phyloP scores from a whole-genome alignment of 2,113 vertebrate species.

The Mesembrinibis cayennensis region DNA sequence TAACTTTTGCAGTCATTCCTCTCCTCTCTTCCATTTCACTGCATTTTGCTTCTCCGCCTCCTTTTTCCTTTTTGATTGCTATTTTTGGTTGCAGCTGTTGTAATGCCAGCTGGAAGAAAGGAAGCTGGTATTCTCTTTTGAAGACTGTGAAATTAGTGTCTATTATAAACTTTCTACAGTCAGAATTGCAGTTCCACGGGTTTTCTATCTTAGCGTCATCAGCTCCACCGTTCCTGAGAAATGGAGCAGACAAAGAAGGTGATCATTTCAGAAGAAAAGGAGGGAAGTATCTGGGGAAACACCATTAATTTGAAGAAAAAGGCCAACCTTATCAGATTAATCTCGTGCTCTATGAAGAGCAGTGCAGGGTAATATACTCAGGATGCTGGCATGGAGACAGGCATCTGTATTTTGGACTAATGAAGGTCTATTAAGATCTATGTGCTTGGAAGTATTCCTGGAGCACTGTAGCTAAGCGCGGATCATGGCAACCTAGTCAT shows the following conservation, averaged over 20 bases:
- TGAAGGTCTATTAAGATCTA: conserved; percentile 46
- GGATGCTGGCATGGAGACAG: conserved; percentile 38
- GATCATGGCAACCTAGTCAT: not conserved
- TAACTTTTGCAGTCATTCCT: not conserved
- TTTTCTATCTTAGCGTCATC: not conserved
- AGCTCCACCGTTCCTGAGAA: not conserved
- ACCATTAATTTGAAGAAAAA: not conserved
- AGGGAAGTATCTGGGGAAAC: not conserved
- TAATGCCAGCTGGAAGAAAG: not conserved
- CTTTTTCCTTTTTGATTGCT: not conserved
- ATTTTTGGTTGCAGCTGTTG: not conserved
- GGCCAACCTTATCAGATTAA: not conserved
- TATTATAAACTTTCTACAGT: not conserved
- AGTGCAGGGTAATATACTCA: not conserved
- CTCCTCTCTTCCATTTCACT: not conserved
- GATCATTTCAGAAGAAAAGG: not conserved
- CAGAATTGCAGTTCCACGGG: not conserved
- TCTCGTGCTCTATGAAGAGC: not conserved
- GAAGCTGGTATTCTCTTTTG: not conserved
- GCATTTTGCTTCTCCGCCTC: not conserved
- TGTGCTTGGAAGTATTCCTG: conserved; percentile 47
- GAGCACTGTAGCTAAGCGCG: not conserved
- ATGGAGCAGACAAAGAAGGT: not conserved
- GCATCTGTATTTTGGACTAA: conserved; percentile 52
- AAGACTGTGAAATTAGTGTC: not conserved